These are phyloP conservation scores for Procavia capensis DNA, from an alignment of 2,113 vertebrate species.

Conservation along the genomic window DNA sequence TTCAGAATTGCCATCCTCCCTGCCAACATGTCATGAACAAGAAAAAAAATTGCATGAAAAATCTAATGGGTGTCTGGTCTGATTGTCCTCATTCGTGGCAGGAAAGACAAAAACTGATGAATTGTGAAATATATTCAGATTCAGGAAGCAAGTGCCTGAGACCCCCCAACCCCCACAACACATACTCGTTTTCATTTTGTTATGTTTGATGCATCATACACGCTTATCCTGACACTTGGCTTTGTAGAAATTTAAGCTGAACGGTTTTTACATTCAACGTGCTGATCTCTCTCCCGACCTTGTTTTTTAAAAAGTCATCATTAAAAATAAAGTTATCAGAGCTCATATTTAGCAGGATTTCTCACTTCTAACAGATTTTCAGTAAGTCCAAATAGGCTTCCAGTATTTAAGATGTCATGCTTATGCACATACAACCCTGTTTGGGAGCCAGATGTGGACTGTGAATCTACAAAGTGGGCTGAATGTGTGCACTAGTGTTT, in stretches of 20 bases:
- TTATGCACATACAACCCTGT: constrained; percentile 65
- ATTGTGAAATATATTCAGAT: constrained; percentile 99
- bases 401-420: constrained; percentile 67
- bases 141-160: constrained; percentile 97
- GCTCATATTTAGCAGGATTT: constrained; percentile 82
- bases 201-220: constrained; percentile 90
- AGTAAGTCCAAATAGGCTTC: constrained; percentile 80
- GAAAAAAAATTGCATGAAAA: constrained; percentile 95
- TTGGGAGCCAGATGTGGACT: constrained; percentile 37
- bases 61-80: constrained; percentile 99
- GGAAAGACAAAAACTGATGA: constrained; percentile 99
- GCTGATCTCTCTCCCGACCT: constrained; percentile 82
- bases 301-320: constrained; percentile 84
- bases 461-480: not conserved
- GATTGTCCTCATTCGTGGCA: constrained; percentile 99
- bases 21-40: constrained; percentile 98
- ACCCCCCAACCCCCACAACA: constrained; percentile 82
- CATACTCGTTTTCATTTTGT: constrained; percentile 90
- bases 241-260: constrained; percentile 92
- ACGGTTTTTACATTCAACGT: constrained; percentile 89
- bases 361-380: constrained; percentile 79
- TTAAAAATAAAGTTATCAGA: constrained; percentile 88
- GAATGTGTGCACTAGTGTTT: not conserved
- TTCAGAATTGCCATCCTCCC: constrained; percentile 98
- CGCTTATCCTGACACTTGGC: constrained; percentile 89